Base-by-base conservation (phyloP, 2,888 invertebrate species). In the Cryptus armator region DNA sequence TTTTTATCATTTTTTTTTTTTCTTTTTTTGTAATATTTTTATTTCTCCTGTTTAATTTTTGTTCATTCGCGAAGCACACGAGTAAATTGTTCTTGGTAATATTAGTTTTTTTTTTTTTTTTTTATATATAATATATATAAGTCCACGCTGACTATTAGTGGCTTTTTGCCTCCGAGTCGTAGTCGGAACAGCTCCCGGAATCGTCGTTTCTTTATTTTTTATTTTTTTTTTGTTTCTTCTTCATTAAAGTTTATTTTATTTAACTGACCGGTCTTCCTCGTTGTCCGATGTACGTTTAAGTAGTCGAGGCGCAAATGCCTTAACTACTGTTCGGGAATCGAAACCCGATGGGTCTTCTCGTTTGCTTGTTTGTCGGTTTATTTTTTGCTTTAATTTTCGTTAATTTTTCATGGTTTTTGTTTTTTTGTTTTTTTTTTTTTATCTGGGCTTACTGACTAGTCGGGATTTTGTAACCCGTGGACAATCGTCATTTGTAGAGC, bases 51-150 rank as follows among this genome's bases (percentile, higher is more conserved):
- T 64, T 51, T 51, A 51, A 75, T 81, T 74, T 43, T 80, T 76
- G 74, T 83, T 83, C 81, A 44, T 81, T 83, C 77, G 81, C 85
- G 85, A 85, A 81, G 77, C 76, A 84, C 85, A 82, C 78, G 64
- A 83, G 72, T 78, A 71, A 75, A 83, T 67, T 80, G 81, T 74
- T 80, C 56, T 77, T 56, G 72, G 37, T 83, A 66, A 68, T 68
- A 74, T 76, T 62, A 51, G 48, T 76, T 37, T 51, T 75, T 43
- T 7, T 6, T 59, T 76, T 37, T 51, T 75, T 43, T 7, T 6
- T 59, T 24, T 67, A 29, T 71, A 44, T 81, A 48, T 46, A 32
- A 56, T 67, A n/a, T 16, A 53, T 12, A 62, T 29, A 72, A 68
- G 80, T 84, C 80, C 81, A 81, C 77, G 77, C 74, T 78, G 59